phyloP scores from a whole-genome alignment of 2,113 vertebrate species.

The Nanorana parkeri region DNA sequence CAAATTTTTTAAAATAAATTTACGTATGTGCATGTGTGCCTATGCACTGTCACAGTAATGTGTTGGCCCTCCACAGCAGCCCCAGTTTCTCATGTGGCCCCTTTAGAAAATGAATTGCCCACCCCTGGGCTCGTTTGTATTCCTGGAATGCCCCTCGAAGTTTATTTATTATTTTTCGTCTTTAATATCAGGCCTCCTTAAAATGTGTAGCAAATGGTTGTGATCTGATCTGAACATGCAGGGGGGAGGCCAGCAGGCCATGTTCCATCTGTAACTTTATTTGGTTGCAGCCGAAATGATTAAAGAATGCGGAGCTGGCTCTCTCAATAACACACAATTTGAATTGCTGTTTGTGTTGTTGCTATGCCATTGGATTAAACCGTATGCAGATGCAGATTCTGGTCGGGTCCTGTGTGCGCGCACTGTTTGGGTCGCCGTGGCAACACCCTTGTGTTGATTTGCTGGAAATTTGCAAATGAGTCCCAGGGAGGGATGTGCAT shows the following conservation, averaged over 20 bases:
- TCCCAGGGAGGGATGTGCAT: conserved; percentile 58
- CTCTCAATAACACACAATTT: conserved; percentile 51
- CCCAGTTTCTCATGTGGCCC: too few relatives aligned
- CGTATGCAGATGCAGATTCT: conserved; percentile 71
- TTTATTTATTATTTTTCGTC: too few relatives aligned
- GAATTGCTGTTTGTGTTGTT: conserved; percentile 70
- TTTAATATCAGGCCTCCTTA: too few relatives aligned
- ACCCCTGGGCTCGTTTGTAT: too few relatives aligned
- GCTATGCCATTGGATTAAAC: conserved; percentile 71
- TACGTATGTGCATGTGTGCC: too few relatives aligned
- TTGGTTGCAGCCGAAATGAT: conserved; percentile 24
- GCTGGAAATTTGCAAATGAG: conserved; percentile 66
- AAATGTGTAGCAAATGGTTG: neutral
- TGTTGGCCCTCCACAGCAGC: too few relatives aligned
- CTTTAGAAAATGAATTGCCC: too few relatives aligned
- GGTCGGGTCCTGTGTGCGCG: conserved; percentile 69
- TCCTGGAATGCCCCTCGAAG: too few relatives aligned
- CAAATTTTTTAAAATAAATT: too few relatives aligned
- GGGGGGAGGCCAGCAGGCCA: neutral
- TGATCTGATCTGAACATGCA: neutral
- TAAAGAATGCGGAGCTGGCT: conserved; percentile 29
- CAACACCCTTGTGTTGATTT: conserved; percentile 77
- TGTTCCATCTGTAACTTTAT: neutral
- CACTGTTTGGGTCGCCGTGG: conserved; percentile 78
- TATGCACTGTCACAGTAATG: too few relatives aligned